Conservation (phyloP, 2,113 vertebrate genomes). For the Mormoops blainvillei region DNA sequence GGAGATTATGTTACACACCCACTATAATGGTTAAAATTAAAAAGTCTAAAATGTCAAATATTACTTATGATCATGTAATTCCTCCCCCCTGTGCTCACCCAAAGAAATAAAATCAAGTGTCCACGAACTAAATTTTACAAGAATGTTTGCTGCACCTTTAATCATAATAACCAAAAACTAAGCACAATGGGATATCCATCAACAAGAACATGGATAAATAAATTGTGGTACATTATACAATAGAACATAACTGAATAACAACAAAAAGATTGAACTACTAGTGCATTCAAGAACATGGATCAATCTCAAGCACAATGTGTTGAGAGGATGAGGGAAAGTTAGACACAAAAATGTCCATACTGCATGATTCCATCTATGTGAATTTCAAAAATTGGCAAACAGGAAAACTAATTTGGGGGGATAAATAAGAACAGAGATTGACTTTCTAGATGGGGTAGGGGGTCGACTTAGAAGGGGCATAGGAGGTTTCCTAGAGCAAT, state of each 20-base stretch:
- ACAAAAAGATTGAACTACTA: background rate
- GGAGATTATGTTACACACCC: background rate
- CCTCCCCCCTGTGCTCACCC: background rate
- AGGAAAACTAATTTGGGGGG: background rate
- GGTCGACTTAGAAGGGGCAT: background rate
- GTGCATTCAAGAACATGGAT: background rate
- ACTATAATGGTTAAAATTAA: background rate
- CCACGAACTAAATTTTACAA: background rate
- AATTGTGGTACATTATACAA: background rate
- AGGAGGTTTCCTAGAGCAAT: background rate
- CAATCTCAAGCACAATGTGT: background rate
- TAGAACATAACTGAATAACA: background rate
- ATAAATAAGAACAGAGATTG: background rate
- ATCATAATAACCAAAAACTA: background rate
- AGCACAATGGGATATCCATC: background rate
- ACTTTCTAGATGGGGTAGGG: background rate
- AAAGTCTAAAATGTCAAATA: background rate
- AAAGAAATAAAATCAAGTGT: slow-evolving; percentile 42
- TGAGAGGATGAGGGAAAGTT: background rate
- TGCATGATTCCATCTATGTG: background rate
- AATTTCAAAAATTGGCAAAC: background rate
- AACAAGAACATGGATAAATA: background rate
- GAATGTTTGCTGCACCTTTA: background rate
- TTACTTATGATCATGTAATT: background rate
- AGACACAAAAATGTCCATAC: background rate